Evolutionary conservation across 2,113 vertebrate species (phyloP).

Genomic region (Lagopus muta): DNA sequence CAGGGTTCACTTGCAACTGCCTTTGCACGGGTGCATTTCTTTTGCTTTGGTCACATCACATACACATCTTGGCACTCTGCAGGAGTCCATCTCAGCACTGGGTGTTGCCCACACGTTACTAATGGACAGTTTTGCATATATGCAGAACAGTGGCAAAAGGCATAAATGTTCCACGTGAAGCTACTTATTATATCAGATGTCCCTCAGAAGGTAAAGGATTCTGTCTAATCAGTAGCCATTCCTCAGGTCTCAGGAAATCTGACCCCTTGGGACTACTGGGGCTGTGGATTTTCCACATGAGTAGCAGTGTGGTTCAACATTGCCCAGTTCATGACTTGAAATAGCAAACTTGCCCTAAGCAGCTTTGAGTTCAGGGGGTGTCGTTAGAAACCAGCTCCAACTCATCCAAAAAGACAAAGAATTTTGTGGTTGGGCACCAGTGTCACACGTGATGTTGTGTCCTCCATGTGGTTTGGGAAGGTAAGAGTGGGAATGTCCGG

Average conservation of each 20-base stretch:
- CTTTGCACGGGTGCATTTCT: fast-evolving
- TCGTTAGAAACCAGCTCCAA: neutral
- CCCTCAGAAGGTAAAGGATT: neutral
- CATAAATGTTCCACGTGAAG: neutral
- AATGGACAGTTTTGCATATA: neutral
- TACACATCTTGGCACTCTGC: fast-evolving
- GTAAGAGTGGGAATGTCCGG: neutral
- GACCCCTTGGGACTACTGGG: neutral
- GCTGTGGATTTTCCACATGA: neutral
- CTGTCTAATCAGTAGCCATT: neutral
- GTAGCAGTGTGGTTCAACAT: fast-evolving
- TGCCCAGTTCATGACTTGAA: neutral
- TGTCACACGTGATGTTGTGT: fast-evolving
- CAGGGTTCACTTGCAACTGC: neutral
- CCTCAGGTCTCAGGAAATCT: neutral
- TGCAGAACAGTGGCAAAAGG: neutral
- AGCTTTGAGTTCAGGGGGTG: neutral
- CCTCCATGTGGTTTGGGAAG: neutral
- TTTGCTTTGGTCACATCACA: neutral
- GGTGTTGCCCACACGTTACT: neutral
- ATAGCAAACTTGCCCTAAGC: neutral
- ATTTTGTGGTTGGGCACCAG: fast-evolving
- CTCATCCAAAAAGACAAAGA: neutral
- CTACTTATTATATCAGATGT: neutral
- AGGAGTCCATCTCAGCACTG: neutral